Base-by-base conservation (phyloP, 2,888 invertebrate species). In the Agrochola circellaris region DNA sequence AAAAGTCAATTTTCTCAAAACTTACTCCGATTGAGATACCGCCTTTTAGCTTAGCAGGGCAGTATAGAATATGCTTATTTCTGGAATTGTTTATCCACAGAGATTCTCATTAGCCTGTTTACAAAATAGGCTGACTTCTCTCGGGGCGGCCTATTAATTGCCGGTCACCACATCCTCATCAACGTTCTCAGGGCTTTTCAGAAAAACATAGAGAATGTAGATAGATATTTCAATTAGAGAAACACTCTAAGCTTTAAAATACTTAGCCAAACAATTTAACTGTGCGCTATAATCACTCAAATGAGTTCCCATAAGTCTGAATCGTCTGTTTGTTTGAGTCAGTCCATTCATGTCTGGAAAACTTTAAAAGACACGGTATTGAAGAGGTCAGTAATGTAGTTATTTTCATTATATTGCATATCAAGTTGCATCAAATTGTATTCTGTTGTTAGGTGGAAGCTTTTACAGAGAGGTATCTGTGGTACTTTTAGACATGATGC, bases 381-480 rank as follows among this genome's bases (percentile, higher is more conserved):
- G 20, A 20, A 65, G 20, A 45, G 2, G 38, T 17, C 20, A 64
- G 15, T 38, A 42, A 26, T 42, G 20, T 20, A 13, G 20, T 11
- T 30, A 26, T 26, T 45, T 42, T 42, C n/a, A n/a, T n/a, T 2
- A 11, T 23, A 45, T 23, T 51, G 17, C 1, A 17, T 5, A 20
- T 6, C 7, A 51, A 4, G 7, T 73, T 81, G 17, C 34, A 20
- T 30, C 0, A 26, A n/a, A 38, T 30, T 65, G 7, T 58, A 64
- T 77, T 48, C 56, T n/a, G 7, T 74, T 58, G 17, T 34, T 74
- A 60, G 42, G 51, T 60, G 38, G n/a, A 82, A 77, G 67, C 77
- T 68, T 68, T 77, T 34, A 77, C 26, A 30, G 48, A 42, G n/a
- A 34, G 34, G 38, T 42, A 26, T 76, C 23, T 60, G 51, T 23